Evolutionary conservation across 2,888 invertebrate species (phyloP), one percentile per base, ranked within the genome.

Genomic region (Patella caerulea): DNA sequence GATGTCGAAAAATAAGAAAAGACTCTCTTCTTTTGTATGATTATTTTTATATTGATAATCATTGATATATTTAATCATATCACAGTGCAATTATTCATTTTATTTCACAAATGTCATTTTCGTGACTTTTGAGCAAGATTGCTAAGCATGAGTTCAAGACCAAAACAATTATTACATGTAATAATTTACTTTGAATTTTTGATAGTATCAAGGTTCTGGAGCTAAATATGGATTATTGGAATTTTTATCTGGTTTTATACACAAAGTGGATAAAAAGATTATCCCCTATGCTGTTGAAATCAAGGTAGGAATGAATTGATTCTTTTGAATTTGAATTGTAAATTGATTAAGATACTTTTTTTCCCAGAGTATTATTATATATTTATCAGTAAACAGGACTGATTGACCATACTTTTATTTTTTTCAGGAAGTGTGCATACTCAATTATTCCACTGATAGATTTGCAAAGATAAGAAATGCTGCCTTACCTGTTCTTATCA

Each of bases 221-320:
- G 84, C 84, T 2, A 65, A 65, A 24, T 65, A 65, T 65, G 84
- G 82, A 73, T 80, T 88, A 7, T 80, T 91, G 74, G 88, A 88
- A 52, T 82, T 90, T 56, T 82, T 91, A 56, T 84, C 84, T 72
- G 84, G 81, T 24, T 89, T 90, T 76, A 82, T 88, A 11, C 83
- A 85, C 24, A 89, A 85, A 77, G 85, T 85, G 19, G 87, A 80
- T 15, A 88, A 88, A 78, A 88, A 88, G 72, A 82, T 89, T 24
- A 74, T 89, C 12, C 86, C 89, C 34, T 90, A 90, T 86, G 88
- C 87, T 24, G 82, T 90, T 69, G 90, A 91, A 53, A 86, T 91
- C 56, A 91, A 91, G 88, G 90, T 90, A 79, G 71, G 14, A 5
- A 59, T 59, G 19, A 19, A 59, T 19, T 59, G 19, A 59, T 59